Evolutionary conservation across 92 coral and sea anemone species (phyloP), one percentile per base, ranked within the genome.

Genomic region (Zoanthus solanderi): DNA sequence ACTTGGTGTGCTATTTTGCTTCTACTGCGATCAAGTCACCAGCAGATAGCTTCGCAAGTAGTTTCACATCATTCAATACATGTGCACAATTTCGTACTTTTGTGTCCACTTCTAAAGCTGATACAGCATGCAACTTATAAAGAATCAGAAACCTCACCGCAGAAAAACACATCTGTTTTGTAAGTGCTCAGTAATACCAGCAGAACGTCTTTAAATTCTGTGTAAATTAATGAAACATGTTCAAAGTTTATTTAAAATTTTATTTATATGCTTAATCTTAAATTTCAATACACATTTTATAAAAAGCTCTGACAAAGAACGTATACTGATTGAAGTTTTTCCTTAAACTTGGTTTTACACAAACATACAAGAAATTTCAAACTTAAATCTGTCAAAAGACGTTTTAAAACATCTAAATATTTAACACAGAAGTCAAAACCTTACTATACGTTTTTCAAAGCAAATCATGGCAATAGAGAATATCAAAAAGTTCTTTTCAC

Each of bases 1-100:
- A 87, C 58, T 81, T 87, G 47, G 67, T 71, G 72, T 90, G 93
- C 78, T 90, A 86, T 29, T 78, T 86, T 44, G 85, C 93, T 45
- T 90, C 84, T 17, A 83, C 74, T 5, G 91, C 93, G 67, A 90
- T 50, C 4, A 50, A 50, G 54, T 50, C 54, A 58, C 65, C 65
- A 17, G 65, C 65, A 58, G 65, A 58, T 17, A 58, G 65, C 65
- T 58, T 58, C 9, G 65, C 65, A 58, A 58, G 65, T 58, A 58
- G 65, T 58, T 58, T 58, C 10, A 6, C 65, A 58, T 58, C 65
- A 58, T 58, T 58, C 9, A 58, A 58, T 58, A 58, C 10, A 58
- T 58, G 65, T 58, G 65, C 65, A 58, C 65, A 58, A 14, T 58
- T 50, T 50, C 54, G 54, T 50, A 50, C 54, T 58, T 58, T 58